Evolutionary conservation across 1,140 invertebrate genomes (phyloP).

Genomic region (Heliothis virescens): DNA sequence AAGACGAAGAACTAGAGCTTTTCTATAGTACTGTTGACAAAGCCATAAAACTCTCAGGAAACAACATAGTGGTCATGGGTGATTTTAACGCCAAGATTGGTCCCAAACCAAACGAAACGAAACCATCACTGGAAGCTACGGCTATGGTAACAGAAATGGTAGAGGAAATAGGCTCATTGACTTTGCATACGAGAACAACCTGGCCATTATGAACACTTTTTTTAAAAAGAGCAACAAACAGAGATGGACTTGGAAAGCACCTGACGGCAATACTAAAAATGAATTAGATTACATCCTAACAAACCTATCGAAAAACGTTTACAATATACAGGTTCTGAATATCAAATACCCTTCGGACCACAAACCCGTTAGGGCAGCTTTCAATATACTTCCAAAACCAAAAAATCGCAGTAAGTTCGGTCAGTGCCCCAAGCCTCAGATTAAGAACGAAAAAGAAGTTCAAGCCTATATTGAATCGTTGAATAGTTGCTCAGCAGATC

Average conservation of each 20-base stretch:
- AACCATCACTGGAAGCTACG: constrained; percentile 34
- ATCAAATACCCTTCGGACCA: constrained; percentile 43
- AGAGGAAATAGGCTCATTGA: constrained; percentile 52
- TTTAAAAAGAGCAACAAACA: constrained; percentile 54
- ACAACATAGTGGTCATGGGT: constrained; percentile 54
- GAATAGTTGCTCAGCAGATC: not conserved
- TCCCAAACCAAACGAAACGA: constrained; percentile 47
- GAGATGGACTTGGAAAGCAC: constrained; percentile 55
- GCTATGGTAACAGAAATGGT: constrained; percentile 46
- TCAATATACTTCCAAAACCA: not conserved
- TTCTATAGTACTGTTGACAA: constrained; percentile 54
- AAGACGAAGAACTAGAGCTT: constrained; percentile 51
- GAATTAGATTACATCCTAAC: constrained; percentile 55
- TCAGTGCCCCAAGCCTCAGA: constrained; percentile 31
- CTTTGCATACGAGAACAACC: constrained; percentile 55
- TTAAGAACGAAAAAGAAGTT: constrained; percentile 51
- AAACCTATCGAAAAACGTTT: constrained; percentile 35
- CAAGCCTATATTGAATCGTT: constrained; percentile 23
- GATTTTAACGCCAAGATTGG: too few relatives aligned
- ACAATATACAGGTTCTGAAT: constrained; percentile 50
- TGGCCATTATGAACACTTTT: constrained; percentile 53
- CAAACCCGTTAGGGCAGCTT: constrained; percentile 28
- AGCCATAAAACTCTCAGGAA: constrained; percentile 49
- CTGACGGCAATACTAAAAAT: constrained; percentile 48
- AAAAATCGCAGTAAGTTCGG: constrained; percentile 15